Percentiles rank a stretch among this genome's conserved stretches.
phyloP scores from a whole-genome alignment of 2,797 vertebrate genomes.

The Parotocinclus haroldoi region DNA sequence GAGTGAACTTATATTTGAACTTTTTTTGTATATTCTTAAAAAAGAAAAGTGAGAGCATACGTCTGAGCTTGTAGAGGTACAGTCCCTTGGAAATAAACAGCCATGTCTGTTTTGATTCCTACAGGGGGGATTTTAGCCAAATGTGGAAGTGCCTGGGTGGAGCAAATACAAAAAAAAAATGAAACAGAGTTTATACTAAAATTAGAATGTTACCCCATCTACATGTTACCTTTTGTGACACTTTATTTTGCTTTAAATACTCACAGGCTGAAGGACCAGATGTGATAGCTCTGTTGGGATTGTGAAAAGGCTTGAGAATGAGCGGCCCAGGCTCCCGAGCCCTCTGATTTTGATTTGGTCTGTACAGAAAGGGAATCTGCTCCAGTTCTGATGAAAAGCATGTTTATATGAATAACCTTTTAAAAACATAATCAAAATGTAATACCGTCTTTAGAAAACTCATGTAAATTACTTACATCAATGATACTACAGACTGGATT shows the following conservation, averaged over 20 bases:
- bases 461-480: slow-evolving; percentile 7
- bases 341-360: not conserved
- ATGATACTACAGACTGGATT: slow-evolving; percentile 1
- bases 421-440: not conserved
- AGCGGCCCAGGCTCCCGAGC: not conserved
- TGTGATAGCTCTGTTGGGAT: not conserved
- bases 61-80: slow-evolving; percentile 1
- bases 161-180: not conserved
- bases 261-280: not conserved
- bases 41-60: not conserved
- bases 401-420: not conserved
- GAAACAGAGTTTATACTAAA: no score
- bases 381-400: slow-evolving; percentile 12
- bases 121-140: not conserved
- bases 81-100: slow-evolving; percentile 16
- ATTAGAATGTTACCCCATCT: no score
- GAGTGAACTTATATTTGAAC: no score
- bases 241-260: not conserved
- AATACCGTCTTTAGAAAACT: not conserved
- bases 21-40: not conserved
- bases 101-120: slow-evolving; percentile 1
- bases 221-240: not conserved
- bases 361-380: not conserved
- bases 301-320: not conserved
- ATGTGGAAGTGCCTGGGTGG: slow-evolving; percentile 1